Evolutionary conservation across 1,140 invertebrate species (phyloP).

Genomic region (Adoxophyes honmai): DNA sequence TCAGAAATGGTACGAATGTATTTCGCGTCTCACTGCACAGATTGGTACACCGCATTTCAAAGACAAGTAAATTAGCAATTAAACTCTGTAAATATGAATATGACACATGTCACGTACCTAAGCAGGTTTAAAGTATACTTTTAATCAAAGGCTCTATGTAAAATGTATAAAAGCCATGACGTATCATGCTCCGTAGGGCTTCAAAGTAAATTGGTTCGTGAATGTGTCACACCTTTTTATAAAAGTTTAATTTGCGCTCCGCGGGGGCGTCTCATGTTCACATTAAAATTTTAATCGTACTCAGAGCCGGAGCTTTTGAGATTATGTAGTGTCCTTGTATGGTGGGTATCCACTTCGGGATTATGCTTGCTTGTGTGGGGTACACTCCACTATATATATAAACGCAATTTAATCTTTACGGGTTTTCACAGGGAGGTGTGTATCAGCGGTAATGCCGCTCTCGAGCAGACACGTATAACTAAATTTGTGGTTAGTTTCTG

Average conservation of each 20-base stretch:
- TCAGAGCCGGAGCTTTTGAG: neutral
- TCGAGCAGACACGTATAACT: too few species aligned
- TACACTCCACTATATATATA: neutral
- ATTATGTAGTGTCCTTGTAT: constrained; percentile 8
- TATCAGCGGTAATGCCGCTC: too few species aligned
- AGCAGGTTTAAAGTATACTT: too few species aligned
- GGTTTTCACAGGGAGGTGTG: neutral
- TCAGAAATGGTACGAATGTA: too few species aligned
- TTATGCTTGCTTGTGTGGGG: neutral
- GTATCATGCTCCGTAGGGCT: neutral
- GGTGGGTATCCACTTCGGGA: neutral
- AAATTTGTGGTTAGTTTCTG: too few species aligned
- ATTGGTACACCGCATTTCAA: too few species aligned
- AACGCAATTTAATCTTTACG: neutral
- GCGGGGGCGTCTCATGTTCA: neutral
- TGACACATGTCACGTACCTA: too few species aligned
- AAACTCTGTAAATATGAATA: neutral
- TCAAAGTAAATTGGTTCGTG: constrained; percentile 6
- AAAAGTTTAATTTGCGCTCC: constrained; percentile 3
- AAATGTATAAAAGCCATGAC: too few species aligned
- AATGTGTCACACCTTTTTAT: constrained; percentile 13
- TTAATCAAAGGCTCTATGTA: too few species aligned
- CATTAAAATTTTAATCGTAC: constrained; percentile 13
- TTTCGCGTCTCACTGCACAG: too few species aligned
- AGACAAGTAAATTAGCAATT: too few species aligned